A percentile compares a stretch with the other conserved stretches of the same genome.
Evolutionary conservation across 2,888 invertebrate species (phyloP).

Genomic region (Ophioninae sp.): DNA sequence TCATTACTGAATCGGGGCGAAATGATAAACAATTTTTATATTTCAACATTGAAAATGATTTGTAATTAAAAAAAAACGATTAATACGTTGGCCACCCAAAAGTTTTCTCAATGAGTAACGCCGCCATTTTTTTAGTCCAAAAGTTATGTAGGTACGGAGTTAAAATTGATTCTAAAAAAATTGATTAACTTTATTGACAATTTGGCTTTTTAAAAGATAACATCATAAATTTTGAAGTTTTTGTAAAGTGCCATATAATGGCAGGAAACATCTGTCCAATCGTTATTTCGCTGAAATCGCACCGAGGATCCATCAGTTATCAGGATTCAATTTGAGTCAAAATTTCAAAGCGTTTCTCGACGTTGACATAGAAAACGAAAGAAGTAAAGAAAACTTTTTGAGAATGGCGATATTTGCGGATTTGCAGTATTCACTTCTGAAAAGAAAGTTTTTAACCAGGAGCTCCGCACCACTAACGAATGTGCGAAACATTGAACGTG

Average conservation of each 20-base stretch:
- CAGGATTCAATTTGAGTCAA: background rate
- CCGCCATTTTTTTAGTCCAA: background rate
- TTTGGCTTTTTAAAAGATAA: background rate
- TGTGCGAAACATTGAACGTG: background rate
- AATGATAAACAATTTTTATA: background rate
- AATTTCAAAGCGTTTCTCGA: background rate
- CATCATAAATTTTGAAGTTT: background rate
- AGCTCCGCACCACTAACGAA: background rate
- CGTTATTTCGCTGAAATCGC: background rate
- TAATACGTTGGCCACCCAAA: background rate
- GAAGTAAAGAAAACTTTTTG: background rate
- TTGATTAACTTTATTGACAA: background rate
- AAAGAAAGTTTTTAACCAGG: background rate
- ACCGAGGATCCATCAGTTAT: background rate
- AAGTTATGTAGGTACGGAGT: background rate
- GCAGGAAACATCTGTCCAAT: background rate
- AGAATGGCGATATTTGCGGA: background rate
- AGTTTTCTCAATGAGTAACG: background rate
- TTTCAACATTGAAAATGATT: background rate
- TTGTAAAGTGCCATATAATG: background rate
- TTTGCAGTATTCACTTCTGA: background rate
- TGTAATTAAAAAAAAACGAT: background rate
- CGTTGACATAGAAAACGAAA: background rate
- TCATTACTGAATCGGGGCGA: slow-evolving; percentile 65
- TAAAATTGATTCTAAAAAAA: background rate